A percentile compares a stretch with the other conserved stretches of the same genome.
Conservation (phyloP, 1,140 invertebrate species). For the Zaprionus africanus region DNA sequence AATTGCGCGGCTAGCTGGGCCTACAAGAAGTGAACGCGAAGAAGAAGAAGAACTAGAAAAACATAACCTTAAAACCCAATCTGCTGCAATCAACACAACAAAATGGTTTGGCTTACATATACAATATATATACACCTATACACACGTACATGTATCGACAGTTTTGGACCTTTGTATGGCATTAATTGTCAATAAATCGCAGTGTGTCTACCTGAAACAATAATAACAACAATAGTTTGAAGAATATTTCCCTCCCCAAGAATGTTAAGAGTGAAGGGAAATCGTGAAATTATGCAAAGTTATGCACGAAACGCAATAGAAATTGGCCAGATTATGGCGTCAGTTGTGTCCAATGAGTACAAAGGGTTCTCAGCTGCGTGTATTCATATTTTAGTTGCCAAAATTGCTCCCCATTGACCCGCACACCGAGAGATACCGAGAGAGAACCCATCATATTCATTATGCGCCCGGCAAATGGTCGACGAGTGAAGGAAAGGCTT, state of each 20-base stretch:
- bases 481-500: conserved; percentile 34
- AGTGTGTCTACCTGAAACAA: not conserved
- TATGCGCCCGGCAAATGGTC: conserved; percentile 32
- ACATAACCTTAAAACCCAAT: not conserved
- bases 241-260: no score
- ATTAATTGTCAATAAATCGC: not conserved
- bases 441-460: conserved; percentile 49
- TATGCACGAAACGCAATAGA: conserved; percentile 15
- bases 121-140: not conserved
- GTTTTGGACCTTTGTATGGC: not conserved
- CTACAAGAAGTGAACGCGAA: not conserved
- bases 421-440: conserved; percentile 15
- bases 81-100: not conserved
- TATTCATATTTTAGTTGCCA: conserved; percentile 26
- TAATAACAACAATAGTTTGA: not conserved
- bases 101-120: conserved; percentile 3
- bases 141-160: not conserved
- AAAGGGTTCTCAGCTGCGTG: conserved; percentile 7
- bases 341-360: conserved; percentile 30
- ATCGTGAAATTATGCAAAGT: conserved; percentile 14
- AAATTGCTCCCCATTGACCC: conserved; percentile 36
- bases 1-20: not conserved
- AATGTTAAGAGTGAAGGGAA: not conserved
- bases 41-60: not conserved
- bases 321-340: conserved; percentile 33